These are phyloP conservation scores for Kradibia gibbosae DNA, from an alignment of 1,140 invertebrate species.

Conservation along the genomic window DNA sequence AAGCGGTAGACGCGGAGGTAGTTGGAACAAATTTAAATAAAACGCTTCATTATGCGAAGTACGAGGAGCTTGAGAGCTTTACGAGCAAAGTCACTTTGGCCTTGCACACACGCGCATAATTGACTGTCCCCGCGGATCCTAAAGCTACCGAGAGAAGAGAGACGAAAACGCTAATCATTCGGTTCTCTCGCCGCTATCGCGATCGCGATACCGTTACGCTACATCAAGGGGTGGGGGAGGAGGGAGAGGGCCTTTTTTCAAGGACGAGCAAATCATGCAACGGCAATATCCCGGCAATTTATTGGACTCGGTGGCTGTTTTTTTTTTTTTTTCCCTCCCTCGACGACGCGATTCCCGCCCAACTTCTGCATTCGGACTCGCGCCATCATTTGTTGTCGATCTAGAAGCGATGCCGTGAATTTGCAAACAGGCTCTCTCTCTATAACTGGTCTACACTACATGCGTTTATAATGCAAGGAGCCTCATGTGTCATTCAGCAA, in stretches of 20 bases:
- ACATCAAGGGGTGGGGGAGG: not conserved
- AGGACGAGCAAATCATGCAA: not conserved
- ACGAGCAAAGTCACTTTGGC: slow-evolving; percentile 5
- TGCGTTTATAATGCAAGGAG: not conserved
- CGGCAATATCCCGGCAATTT: not conserved
- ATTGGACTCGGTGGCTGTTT: not conserved
- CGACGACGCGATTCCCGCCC: not conserved
- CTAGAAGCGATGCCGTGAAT: not conserved
- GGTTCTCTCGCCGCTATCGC: slow-evolving; percentile 21
- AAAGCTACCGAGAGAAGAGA: slow-evolving; percentile 55
- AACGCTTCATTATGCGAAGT: slow-evolving; percentile 5
- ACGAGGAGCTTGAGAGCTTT: not conserved
- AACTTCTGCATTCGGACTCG: not conserved
- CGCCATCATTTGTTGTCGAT: not conserved
- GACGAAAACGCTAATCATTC: slow-evolving; percentile 59
- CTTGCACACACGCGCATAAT: slow-evolving; percentile 7
- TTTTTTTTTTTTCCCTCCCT: not conserved
- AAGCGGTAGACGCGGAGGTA: not conserved
- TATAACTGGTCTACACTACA: not conserved
- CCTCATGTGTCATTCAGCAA: not conserved
- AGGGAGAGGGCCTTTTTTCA: not conserved
- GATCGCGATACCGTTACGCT: slow-evolving; percentile 53
- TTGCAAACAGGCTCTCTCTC: not conserved
- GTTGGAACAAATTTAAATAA: not conserved
- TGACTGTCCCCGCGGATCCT: not conserved